Evolutionary conservation across 2,888 invertebrate species (phyloP), one percentile per base, ranked within the genome.

Genomic region (Callyntrura sp.): DNA sequence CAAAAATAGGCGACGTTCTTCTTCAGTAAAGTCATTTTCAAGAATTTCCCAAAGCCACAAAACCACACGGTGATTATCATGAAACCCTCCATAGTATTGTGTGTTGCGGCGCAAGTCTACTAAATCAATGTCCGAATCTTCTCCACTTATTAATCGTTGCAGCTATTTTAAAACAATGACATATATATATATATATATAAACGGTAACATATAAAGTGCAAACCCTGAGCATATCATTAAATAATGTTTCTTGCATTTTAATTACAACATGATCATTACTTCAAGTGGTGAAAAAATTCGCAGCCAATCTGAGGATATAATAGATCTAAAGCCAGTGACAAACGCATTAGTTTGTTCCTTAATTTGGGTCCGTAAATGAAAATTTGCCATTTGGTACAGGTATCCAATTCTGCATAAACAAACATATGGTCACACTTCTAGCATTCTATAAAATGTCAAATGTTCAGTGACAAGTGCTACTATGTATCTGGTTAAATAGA

Each of bases 11-110:
- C 97, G 97, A 90, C 98, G 96, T 95, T 99, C 99, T 83, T 97
- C 96, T 94, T 98, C 97, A 11, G 96, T 96, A 95, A 99, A 99
- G 95, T 99, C 99, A 93, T 98, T 97, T 94, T 98, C 98, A 92
- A 99, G 95, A 94, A 99, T 93, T 95, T 99, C 99, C 99, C 99
- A 99, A 81, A 99, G 96, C 99, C 99, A 99, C 94, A 98, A 97
- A 79, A 99, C 98, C 81, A 99, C 99, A 93, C 98, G 96, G 95
- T 99, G 99, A 90, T 98, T 98, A 95, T 98, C 98, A 95, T 99
- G 99, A 95, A 99, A 99, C 5, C 99, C 99, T 89, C 99, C 99
- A 95, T 99, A 99, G 95, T 99, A 99, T 95, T 99, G 99, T 11
- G 99, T 99, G 95, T 99, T 97, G 84, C 96, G 97, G 1, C 98